Conservation (phyloP, 2,113 vertebrate genomes). For the Okapia johnstoni region DNA sequence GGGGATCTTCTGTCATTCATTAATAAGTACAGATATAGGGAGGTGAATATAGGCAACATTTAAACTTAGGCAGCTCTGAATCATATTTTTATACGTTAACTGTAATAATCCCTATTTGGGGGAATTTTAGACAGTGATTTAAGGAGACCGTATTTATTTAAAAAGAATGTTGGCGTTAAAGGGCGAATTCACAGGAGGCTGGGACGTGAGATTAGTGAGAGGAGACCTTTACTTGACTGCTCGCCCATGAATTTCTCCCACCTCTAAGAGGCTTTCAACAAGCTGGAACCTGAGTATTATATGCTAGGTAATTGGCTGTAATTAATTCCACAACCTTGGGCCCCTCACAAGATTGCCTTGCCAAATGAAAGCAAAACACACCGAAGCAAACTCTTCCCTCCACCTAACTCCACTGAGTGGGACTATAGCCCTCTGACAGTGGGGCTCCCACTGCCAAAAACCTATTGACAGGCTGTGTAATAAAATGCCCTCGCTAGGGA, state of each 20-base stretch:
- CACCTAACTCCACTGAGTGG: not conserved
- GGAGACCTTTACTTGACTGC: not conserved
- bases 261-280: slow-evolving; percentile 18
- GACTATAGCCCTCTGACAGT: not conserved
- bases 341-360: not conserved
- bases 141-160: not conserved
- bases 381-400: not conserved
- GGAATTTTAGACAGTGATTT: not conserved
- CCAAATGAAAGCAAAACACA: not conserved
- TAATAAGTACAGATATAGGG: not conserved
- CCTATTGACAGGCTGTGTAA: accelerated
- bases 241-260: not conserved
- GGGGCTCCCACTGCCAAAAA: not conserved
- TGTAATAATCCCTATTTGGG: not conserved
- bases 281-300: not conserved
- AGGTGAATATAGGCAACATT: not conserved
- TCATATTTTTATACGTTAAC: not conserved
- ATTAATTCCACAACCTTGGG: slow-evolving; percentile 47
- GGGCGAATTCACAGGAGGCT: not conserved
- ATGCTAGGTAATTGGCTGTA: slow-evolving; percentile 34
- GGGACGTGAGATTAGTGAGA: not conserved
- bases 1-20: not conserved
- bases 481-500: accelerated
- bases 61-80: not conserved
- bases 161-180: not conserved